These are phyloP conservation scores for Pachypanchax playfairii DNA, from an alignment of 2,113 vertebrate genomes.

Conservation along the genomic window DNA sequence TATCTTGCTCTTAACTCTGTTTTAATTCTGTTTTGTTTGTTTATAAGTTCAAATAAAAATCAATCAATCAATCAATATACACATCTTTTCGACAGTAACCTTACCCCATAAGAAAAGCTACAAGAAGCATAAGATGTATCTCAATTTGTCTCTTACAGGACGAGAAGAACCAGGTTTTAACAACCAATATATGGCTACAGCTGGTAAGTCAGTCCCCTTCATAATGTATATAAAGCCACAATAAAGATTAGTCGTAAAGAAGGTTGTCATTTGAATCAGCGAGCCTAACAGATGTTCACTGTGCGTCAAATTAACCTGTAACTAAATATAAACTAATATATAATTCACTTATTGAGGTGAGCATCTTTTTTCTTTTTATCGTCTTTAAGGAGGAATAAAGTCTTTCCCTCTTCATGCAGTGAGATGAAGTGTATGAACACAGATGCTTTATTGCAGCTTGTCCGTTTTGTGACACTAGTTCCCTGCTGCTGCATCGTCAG, in stretches of 20 bases:
- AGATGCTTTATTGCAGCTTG: conserved; percentile 45
- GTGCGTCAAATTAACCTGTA: background rate
- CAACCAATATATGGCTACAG: conserved; percentile 93
- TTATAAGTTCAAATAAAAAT: too few relatives aligned
- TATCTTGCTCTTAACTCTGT: too few relatives aligned
- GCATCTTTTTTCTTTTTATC: conserved; percentile 1
- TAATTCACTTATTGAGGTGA: background rate
- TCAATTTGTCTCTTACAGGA: conserved; percentile 81
- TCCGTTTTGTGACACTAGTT: conserved; percentile 33
- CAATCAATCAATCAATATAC: too few relatives aligned
- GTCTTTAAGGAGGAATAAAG: background rate
- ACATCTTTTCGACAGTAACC: too few relatives aligned
- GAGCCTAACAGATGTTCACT: background rate
- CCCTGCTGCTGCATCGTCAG: conserved; percentile 54
- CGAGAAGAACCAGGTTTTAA: conserved; percentile 97
- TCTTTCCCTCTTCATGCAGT: background rate
- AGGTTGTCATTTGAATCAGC: background rate
- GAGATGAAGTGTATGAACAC: conserved; percentile 20
- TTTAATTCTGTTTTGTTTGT: too few relatives aligned
- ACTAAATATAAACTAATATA: background rate
- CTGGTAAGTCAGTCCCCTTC: conserved; percentile 80
- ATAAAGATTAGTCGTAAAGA: too few relatives aligned
- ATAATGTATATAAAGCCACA: background rate
- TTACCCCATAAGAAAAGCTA: too few relatives aligned
- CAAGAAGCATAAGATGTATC: too few relatives aligned